phyloP scores from a whole-genome alignment of 37 sponge, comb jelly and placozoan species.

The Chondrilla cf. caribensis region DNA sequence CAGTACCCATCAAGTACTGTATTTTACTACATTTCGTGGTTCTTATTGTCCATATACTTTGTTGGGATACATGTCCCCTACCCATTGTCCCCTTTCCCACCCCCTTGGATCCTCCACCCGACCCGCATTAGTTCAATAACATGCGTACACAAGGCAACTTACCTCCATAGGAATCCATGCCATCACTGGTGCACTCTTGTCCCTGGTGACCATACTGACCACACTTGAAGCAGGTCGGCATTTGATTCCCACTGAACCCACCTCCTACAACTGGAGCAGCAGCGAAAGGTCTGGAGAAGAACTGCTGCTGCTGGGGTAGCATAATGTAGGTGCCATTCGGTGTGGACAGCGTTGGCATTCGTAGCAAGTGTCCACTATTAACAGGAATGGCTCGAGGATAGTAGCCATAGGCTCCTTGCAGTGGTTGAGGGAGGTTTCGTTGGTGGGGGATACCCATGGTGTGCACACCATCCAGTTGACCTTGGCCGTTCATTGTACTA shows the following conservation, averaged over 20 bases:
- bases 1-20: too few species aligned
- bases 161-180: constrained; percentile 32
- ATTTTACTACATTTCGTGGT: too few species aligned
- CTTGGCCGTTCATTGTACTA: too few species aligned
- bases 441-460: not conserved
- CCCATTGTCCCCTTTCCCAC: too few species aligned
- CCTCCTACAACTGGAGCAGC: not conserved
- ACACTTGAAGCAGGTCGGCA: constrained; percentile 63
- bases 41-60: too few species aligned
- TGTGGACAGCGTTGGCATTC: not conserved
- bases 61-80: too few species aligned
- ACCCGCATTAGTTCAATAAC: too few species aligned
- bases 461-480: not conserved
- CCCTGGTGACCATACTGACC: constrained; percentile 69
- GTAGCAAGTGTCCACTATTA: not conserved
- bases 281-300: not conserved
- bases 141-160: not conserved
- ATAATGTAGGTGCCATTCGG: not conserved
- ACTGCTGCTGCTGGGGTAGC: not conserved
- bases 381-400: not conserved
- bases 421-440: not conserved
- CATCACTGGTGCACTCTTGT: constrained; percentile 23
- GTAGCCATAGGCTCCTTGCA: not conserved
- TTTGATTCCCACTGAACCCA: not conserved
- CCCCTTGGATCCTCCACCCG: too few species aligned